Conservation (phyloP, 2,113 vertebrate genomes). For the Silurus glanis region DNA sequence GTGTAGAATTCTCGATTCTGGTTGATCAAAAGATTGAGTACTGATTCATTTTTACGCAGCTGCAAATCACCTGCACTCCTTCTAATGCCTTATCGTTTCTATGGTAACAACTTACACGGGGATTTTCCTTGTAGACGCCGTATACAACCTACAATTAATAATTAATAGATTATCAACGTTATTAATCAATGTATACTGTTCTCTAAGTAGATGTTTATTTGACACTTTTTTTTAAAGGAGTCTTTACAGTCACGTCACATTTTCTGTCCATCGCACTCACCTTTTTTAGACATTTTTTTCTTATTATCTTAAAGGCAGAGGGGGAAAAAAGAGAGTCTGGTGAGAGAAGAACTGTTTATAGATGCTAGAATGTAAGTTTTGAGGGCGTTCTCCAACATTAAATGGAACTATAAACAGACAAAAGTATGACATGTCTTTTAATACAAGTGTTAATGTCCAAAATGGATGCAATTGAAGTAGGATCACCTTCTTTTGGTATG, state of each 20-base stretch:
- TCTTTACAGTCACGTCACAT: too few species aligned
- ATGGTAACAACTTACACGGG: background rate
- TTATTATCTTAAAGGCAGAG: background rate
- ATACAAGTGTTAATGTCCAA: background rate
- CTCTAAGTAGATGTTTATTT: background rate
- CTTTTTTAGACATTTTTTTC: background rate
- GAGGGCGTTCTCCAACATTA: background rate
- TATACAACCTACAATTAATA: background rate
- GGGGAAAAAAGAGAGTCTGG: background rate
- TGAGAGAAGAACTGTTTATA: background rate
- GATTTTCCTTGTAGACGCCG: background rate
- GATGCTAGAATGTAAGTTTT: background rate
- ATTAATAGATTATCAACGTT: background rate
- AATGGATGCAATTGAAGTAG: background rate
- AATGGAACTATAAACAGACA: background rate
- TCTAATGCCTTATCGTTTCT: background rate
- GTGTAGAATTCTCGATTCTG: background rate
- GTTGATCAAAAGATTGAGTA: background rate
- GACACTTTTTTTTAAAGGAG: too few species aligned
- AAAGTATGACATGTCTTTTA: background rate
- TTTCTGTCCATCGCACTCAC: background rate
- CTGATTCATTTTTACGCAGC: background rate
- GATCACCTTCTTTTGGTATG: slow-evolving; percentile 94
- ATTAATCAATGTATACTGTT: background rate
- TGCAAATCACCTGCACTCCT: fast-evolving